Conservation (phyloP, 2,797 vertebrate species). For the Lycodopsis pacificus region DNA sequence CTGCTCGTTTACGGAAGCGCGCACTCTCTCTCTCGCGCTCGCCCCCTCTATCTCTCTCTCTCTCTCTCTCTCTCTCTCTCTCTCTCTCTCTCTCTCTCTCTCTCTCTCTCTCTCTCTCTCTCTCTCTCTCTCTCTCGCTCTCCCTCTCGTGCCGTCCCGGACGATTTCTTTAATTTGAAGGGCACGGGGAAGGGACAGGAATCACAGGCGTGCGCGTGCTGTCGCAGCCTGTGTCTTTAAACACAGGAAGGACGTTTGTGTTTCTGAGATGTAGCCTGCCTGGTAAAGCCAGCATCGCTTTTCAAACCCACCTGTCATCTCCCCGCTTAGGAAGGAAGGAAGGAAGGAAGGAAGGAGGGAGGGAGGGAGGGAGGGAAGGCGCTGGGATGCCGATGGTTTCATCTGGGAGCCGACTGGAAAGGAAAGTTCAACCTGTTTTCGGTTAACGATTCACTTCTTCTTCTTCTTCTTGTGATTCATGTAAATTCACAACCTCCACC, state of each 20-base stretch:
- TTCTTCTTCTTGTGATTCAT: neutral
- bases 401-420: constrained; percentile 36
- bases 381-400: constrained; percentile 71
- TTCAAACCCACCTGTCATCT: constrained; percentile 46
- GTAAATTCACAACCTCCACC: neutral
- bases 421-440: constrained; percentile 54
- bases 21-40: neutral
- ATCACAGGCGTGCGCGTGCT: constrained; percentile 5
- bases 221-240: constrained; percentile 44
- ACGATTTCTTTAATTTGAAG: constrained; percentile 63
- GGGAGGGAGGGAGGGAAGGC: constrained; percentile 17
- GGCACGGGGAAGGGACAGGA: constrained; percentile 44
- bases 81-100: neutral
- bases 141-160: neutral
- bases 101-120: neutral
- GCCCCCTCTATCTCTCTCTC: neutral
- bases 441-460: constrained; percentile 8
- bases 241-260: constrained; percentile 18
- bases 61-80: neutral
- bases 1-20: constrained; percentile 62
- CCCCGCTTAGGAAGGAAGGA: constrained; percentile 29
- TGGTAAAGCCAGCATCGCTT: constrained; percentile 15
- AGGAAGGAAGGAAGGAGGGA: constrained; percentile 18
- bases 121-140: neutral
- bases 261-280: constrained; percentile 51